Conservation (phyloP, 2,113 vertebrate genomes). For the Maccullochella peelii region DNA sequence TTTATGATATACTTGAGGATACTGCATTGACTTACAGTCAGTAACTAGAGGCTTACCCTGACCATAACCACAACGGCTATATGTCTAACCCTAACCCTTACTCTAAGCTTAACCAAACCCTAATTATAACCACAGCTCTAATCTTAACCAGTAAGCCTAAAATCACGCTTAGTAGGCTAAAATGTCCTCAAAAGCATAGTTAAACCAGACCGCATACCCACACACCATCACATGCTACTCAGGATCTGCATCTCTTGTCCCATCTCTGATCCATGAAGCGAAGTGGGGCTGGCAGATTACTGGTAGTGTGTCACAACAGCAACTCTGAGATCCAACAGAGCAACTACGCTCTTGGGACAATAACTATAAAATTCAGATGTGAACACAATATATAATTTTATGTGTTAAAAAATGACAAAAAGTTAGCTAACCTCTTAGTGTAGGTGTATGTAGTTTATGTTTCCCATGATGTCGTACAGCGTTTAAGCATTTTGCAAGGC, state of each 20-base stretch:
- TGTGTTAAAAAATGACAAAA: neutral
- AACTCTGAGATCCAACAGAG: conserved; percentile 26
- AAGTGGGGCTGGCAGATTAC: conserved; percentile 35
- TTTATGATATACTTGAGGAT: conserved; percentile 22
- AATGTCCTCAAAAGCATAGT: conserved; percentile 28
- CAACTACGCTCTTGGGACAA: conserved; percentile 9
- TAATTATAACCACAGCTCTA: conserved; percentile 45
- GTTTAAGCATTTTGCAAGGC: neutral
- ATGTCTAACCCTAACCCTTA: conserved; percentile 29
- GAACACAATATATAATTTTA: neutral
- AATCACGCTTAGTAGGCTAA: conserved; percentile 27
- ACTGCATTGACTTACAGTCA: conserved; percentile 16
- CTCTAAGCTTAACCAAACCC: conserved; percentile 47
- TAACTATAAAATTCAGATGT: neutral
- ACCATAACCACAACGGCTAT: conserved; percentile 29
- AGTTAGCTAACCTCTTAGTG: neutral
- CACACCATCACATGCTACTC: conserved; percentile 11
- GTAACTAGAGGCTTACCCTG: conserved; percentile 19
- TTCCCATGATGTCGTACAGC: neutral
- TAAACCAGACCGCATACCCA: conserved; percentile 30
- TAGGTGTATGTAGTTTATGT: neutral
- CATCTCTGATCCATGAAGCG: conserved; percentile 31
- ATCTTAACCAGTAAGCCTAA: conserved; percentile 41
- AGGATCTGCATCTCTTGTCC: conserved; percentile 14
- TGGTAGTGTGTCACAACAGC: conserved; percentile 23